A percentile compares a stretch with the other conserved stretches of the same genome.
phyloP scores from a whole-genome alignment of 1,140 invertebrate species.

The Trichogramma pretiosum region DNA sequence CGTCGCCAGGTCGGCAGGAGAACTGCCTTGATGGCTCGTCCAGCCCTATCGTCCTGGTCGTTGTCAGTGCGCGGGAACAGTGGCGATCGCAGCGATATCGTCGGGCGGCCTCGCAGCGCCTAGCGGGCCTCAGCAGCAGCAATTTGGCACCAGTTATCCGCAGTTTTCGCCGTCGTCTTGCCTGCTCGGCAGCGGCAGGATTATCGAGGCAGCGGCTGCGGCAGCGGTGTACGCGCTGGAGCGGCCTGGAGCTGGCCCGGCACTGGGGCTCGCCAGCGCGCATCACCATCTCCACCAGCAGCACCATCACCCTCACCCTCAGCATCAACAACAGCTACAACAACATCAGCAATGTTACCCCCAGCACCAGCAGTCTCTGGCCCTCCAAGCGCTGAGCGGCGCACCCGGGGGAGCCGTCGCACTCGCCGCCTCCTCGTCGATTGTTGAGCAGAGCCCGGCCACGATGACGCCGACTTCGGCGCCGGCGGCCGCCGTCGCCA shows the following conservation, averaged over 20 bases:
- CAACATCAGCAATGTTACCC: slow-evolving; percentile 22
- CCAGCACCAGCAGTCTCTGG: slow-evolving; percentile 33
- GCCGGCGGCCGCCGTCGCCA: slow-evolving; percentile 29
- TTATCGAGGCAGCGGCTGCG: no score
- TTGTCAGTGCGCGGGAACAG: background rate
- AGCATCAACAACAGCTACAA: slow-evolving; percentile 16
- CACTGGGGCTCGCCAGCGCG: slow-evolving; percentile 42
- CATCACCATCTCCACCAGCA: slow-evolving; percentile 24
- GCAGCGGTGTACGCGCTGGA: slow-evolving; percentile 44
- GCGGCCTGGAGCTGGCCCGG: slow-evolving; percentile 39
- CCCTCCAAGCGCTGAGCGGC: slow-evolving; percentile 33
- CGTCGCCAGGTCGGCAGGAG: background rate
- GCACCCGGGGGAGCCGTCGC: slow-evolving; percentile 9
- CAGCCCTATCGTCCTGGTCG: no score
- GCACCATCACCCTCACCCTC: slow-evolving; percentile 24
- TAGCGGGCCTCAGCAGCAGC: background rate
- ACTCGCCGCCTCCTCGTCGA: slow-evolving; percentile 8
- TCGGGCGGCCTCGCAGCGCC: background rate
- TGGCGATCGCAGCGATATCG: background rate
- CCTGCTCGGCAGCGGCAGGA: no score
- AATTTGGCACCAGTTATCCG: no score
- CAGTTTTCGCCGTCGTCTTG: no score
- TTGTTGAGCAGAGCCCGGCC: slow-evolving; percentile 28
- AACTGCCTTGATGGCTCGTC: no score
- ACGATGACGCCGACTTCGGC: slow-evolving; percentile 29